Conservation (phyloP, 2,797 vertebrate genomes). For the Monodelphis domestica region DNA sequence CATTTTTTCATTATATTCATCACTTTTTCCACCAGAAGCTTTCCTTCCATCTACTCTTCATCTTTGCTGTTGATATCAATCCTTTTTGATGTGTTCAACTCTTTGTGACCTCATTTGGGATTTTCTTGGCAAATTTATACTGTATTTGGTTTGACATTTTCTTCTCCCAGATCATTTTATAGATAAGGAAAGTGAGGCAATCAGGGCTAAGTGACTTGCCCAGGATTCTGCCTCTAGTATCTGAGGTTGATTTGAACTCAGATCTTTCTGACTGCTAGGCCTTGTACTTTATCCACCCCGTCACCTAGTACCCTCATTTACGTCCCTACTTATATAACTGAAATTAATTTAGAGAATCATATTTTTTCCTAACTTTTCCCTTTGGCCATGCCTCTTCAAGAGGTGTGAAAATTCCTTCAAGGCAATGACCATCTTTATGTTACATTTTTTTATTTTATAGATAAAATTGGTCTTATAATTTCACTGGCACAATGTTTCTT, state of each 20-base stretch:
- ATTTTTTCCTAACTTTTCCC: background rate
- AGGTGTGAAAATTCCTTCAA: background rate
- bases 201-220: too few species aligned
- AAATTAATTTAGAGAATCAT: background rate
- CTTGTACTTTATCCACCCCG: too few species aligned
- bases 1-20: background rate
- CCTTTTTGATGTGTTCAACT: too few species aligned
- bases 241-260: too few species aligned
- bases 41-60: accelerated
- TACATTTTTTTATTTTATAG: background rate
- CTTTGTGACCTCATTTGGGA: too few species aligned
- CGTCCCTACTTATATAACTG: background rate
- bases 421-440: background rate
- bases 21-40: background rate
- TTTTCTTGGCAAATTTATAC: too few species aligned
- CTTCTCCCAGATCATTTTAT: too few species aligned
- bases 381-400: background rate
- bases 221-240: too few species aligned
- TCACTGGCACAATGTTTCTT: background rate
- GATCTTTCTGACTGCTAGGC: too few species aligned
- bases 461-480: background rate
- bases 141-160: too few species aligned
- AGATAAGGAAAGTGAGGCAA: too few species aligned
- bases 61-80: too few species aligned
- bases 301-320: background rate